Evolutionary conservation across 1,140 invertebrate genomes (phyloP).

Genomic region (Gryllus bimaculatus): DNA sequence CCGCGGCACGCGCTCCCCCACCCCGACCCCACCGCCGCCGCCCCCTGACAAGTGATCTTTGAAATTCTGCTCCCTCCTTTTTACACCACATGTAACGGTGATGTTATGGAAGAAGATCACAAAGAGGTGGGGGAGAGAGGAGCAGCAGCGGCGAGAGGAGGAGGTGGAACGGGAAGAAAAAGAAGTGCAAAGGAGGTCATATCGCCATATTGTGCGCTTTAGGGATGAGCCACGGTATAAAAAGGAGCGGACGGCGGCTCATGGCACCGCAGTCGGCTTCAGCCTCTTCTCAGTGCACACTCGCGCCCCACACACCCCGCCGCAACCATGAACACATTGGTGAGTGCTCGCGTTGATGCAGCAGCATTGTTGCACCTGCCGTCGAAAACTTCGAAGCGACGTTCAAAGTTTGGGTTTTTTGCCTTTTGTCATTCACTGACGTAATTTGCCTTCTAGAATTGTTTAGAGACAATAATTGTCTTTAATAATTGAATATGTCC

Average conservation of each 20-base stretch:
- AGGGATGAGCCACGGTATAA: neutral
- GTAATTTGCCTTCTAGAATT: too few relatives aligned
- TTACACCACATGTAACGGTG: neutral
- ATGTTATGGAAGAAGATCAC: conserved; percentile 4
- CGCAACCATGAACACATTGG: neutral
- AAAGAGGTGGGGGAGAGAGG: neutral
- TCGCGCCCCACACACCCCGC: neutral
- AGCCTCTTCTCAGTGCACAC: neutral
- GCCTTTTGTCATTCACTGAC: too few relatives aligned
- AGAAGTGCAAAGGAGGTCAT: conserved; percentile 3
- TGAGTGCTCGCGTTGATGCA: neutral
- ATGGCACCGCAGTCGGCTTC: neutral
- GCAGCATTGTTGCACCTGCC: too few relatives aligned
- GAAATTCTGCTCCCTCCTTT: neutral
- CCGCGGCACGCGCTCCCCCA: neutral
- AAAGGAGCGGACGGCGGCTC: neutral
- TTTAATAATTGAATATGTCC: too few relatives aligned
- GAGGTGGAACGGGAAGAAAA: neutral
- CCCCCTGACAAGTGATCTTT: neutral
- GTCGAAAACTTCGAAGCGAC: too few relatives aligned
- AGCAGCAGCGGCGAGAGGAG: neutral
- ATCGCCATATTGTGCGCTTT: neutral
- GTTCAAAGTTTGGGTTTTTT: too few relatives aligned
- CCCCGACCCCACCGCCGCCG: too few relatives aligned
- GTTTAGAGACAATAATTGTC: too few relatives aligned